Evolutionary conservation across 2,888 invertebrate genomes (phyloP).

Genomic region (Prosopocoilus inquinatus): DNA sequence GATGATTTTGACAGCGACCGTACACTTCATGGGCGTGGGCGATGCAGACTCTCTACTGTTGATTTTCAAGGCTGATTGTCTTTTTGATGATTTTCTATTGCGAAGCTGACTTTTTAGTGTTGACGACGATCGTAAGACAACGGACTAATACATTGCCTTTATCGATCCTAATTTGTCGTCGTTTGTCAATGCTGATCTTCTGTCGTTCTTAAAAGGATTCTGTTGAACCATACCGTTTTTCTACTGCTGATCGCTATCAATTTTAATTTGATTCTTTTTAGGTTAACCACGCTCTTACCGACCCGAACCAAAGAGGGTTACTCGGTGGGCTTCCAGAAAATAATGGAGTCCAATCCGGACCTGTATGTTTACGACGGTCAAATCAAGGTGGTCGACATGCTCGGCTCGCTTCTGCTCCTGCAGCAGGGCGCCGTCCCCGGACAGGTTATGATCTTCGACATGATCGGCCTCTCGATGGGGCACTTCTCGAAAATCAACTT

Average conservation of each 20-base stretch:
- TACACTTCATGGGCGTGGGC: no score
- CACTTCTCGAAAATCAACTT: conserved; percentile 56
- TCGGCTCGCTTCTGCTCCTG: conserved; percentile 59
- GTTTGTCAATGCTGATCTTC: no score
- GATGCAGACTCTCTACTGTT: no score
- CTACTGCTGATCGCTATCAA: no score
- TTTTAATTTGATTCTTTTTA: conserved; percentile 11
- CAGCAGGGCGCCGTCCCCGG: conserved; percentile 55
- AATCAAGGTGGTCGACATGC: conserved; percentile 57
- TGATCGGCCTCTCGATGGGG: conserved; percentile 59
- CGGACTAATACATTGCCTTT: no score
- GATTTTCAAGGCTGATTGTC: no score
- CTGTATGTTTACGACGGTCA: conserved; percentile 56
- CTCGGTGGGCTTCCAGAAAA: conserved; percentile 31
- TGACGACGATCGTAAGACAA: no score
- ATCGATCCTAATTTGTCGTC: no score
- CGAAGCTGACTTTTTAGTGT: no score
- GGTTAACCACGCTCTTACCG: conserved; percentile 16
- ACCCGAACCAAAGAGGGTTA: conserved; percentile 33
- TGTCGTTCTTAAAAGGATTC: no score
- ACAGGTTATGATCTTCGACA: conserved; percentile 62
- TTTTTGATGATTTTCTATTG: no score
- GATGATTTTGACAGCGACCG: no score
- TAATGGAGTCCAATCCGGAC: conserved; percentile 57
- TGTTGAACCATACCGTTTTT: not conserved